Evolutionary conservation across 1,140 invertebrate genomes (phyloP), one percentile per base, ranked within the genome.

Genomic region (Diuraphis noxia): DNA sequence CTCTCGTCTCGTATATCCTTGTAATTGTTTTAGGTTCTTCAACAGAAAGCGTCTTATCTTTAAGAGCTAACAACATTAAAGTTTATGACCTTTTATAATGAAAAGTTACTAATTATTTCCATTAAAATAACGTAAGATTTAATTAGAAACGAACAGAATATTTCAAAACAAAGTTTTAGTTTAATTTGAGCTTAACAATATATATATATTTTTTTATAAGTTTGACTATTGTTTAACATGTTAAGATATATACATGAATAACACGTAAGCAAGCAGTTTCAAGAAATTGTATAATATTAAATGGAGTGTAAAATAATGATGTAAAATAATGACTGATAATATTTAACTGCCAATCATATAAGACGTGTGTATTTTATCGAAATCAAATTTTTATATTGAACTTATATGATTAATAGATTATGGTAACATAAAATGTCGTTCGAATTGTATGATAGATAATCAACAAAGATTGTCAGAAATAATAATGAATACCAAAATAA

Each of bases 51-150:
- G 36, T 88, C 52, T 88, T 88, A 88, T 88, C 86, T 88, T 25
- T 30, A 88, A 88, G 25, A 63, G 86, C 38, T 56, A 40, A 63
- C 36, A 88, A 56, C 86, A 52, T 63, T 56, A 56, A 87, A 87
- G 86, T 88, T 56, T 88, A 88, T 40, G 49, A 63, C 52, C 86
- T 88, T 88, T 88, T 19, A 56, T 38, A 38, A 40, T 88, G 86
- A 88, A 88, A 88, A 88, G 52, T 38, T 88, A 63, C 86, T 88
- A 88, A 88, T 88, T 38, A 88, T 88, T 88, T 88, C 52, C 49
- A 63, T 56, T 63, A 38, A 88, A 88, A 63, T 63, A 63, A 63
- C 86, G 86, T 40, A 40, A 40, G 86, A 88, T 88, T 88, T 88
- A 87, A 87, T 88, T 88, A 88, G 46, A 87, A 72, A 56, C 36